Evolutionary conservation across 2,797 vertebrate genomes (phyloP).

Genomic region (Heteromormyrus szaboi): DNA sequence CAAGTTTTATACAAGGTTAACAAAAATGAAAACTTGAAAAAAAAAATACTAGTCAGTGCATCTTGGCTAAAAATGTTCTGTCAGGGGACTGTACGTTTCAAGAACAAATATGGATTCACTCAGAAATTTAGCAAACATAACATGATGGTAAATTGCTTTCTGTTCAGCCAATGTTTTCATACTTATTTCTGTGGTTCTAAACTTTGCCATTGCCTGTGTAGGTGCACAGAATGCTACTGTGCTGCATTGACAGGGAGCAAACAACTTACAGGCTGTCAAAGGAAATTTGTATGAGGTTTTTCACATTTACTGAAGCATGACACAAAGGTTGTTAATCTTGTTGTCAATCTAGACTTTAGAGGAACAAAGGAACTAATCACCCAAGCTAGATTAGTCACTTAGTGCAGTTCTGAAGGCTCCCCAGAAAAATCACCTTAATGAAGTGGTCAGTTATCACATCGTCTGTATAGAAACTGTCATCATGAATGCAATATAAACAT

Average conservation of each 20-base stretch:
- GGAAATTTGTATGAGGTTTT: constrained; percentile 44
- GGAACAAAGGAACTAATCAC: constrained; percentile 57
- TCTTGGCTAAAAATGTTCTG: not conserved
- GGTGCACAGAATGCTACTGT: not conserved
- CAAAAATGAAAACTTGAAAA: not conserved
- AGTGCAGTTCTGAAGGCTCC: constrained; percentile 33
- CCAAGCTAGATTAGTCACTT: constrained; percentile 52
- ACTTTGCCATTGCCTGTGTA: not conserved
- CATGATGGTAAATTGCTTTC: not conserved
- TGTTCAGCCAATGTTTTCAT: not conserved
- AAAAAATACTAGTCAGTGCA: not conserved
- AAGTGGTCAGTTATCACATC: constrained; percentile 38
- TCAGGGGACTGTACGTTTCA: not conserved
- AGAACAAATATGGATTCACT: not conserved
- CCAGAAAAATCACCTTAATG: constrained; percentile 51
- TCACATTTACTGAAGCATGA: constrained; percentile 49
- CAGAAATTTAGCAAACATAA: not conserved
- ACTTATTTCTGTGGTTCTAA: not conserved
- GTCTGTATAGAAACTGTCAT: constrained; percentile 28
- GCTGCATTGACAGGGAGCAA: not conserved
- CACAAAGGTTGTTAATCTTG: constrained; percentile 58
- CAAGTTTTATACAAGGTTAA: not conserved
- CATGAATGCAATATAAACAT: not conserved
- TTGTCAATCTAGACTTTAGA: constrained; percentile 52
- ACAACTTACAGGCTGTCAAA: constrained; percentile 30